Percentiles rank a stretch among this genome's conserved stretches.
phyloP scores from a whole-genome alignment of 2,888 invertebrate genomes.

The Melinopterus prodromus region DNA sequence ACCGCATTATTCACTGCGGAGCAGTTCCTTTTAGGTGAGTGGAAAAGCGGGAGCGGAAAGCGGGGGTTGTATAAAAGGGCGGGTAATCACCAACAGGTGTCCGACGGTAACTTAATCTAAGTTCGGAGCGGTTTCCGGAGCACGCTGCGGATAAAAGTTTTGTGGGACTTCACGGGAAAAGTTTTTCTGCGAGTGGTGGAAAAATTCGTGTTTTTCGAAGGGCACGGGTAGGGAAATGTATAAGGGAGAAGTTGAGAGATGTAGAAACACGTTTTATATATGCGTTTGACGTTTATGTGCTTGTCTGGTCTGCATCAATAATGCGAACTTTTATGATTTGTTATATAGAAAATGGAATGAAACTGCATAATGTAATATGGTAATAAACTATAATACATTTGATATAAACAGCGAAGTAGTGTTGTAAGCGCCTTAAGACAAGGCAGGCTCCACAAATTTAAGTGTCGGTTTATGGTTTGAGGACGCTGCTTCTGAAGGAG shows the following conservation, averaged over 20 bases:
- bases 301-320: too few species aligned
- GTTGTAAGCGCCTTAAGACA: too few species aligned
- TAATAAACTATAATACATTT: too few species aligned
- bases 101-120: not conserved
- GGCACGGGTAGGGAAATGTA: not conserved
- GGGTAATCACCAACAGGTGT: not conserved
- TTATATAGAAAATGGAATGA: too few species aligned
- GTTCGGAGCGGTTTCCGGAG: not conserved
- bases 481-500: too few species aligned
- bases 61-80: not conserved
- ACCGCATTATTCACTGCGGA: constrained; percentile 66
- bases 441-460: too few species aligned
- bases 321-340: too few species aligned
- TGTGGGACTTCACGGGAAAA: not conserved
- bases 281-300: too few species aligned
- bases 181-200: not conserved
- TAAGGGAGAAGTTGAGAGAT: not conserved
- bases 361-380: too few species aligned
- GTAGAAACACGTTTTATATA: too few species aligned
- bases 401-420: too few species aligned
- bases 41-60: not conserved
- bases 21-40: constrained; percentile 69
- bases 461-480: too few species aligned
- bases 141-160: not conserved
- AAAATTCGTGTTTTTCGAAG: not conserved